A percentile compares a stretch with the other conserved stretches of the same genome.
Conservation (phyloP, 2,113 vertebrate genomes). For the Myiozetetes cayanensis region DNA sequence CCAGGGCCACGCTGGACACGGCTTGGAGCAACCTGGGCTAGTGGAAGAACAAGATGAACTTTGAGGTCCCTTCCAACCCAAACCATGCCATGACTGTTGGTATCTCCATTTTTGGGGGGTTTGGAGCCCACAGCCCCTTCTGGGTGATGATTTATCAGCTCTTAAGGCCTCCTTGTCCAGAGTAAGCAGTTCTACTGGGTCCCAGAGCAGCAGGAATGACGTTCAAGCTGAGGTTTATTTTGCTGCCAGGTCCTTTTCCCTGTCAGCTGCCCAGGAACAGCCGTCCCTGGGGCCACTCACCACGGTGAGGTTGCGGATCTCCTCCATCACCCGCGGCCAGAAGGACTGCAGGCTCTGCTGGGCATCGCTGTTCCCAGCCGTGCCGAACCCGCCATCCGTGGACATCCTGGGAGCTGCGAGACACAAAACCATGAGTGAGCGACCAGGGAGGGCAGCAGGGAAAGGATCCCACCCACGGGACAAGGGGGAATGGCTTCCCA, state of each 20-base stretch:
- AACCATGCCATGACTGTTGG: neutral
- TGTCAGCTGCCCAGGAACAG: rapidly evolving
- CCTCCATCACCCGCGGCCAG: constrained; percentile 98
- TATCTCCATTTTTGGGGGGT: neutral
- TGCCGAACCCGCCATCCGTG: constrained; percentile 86
- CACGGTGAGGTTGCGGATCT: constrained; percentile 95
- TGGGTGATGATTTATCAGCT: neutral
- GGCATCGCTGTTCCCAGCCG: constrained; percentile 85
- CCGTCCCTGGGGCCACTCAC: constrained; percentile 63
- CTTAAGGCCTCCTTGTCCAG: neutral
- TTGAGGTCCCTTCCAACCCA: neutral
- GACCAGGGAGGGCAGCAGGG: rapidly evolving
- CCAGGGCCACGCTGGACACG: neutral
- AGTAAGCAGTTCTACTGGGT: rapidly evolving
- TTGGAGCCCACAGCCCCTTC: neutral
- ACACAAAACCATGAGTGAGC: neutral
- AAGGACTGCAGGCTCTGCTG: constrained; percentile 97
- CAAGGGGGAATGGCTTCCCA: neutral
- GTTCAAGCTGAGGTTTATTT: neutral
- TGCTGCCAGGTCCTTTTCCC: neutral
- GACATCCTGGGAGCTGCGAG: constrained; percentile 85
- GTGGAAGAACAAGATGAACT: neutral
- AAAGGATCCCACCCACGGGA: neutral
- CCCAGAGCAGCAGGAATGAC: rapidly evolving
- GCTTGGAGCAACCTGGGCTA: neutral